These are phyloP conservation scores for Acarapis woodi DNA, from an alignment of 1,140 invertebrate species.

Conservation along the genomic window DNA sequence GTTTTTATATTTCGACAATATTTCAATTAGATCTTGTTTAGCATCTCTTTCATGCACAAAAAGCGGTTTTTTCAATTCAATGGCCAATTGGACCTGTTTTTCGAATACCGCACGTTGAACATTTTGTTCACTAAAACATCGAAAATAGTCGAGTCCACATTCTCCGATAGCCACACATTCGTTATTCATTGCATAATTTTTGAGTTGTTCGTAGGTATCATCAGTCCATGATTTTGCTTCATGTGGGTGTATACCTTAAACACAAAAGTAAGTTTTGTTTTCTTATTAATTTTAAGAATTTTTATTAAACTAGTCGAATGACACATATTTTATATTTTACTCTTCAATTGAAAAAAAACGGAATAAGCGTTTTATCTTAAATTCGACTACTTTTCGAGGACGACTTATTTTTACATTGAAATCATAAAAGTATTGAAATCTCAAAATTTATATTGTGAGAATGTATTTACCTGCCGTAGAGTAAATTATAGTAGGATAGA, in stretches of 20 bases:
- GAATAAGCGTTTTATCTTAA: too few species aligned
- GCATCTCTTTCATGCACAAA: slow-evolving; percentile 72
- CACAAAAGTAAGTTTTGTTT: too few species aligned
- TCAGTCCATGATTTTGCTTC: slow-evolving; percentile 76
- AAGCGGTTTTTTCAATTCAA: slow-evolving; percentile 54
- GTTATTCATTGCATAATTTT: slow-evolving; percentile 36
- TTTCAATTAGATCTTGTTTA: slow-evolving; percentile 36
- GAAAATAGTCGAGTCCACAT: slow-evolving; percentile 75
- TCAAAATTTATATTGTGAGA: not conserved
- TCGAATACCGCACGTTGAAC: slow-evolving; percentile 59
- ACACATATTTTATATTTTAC: not conserved
- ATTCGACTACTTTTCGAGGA: too few species aligned
- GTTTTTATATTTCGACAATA: slow-evolving; percentile 14
- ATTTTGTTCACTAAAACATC: slow-evolving; percentile 65
- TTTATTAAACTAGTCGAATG: slow-evolving; percentile 1
- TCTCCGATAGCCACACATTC: slow-evolving; percentile 80
- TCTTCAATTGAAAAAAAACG: too few species aligned
- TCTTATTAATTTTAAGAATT: too few species aligned
- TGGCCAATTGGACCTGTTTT: slow-evolving; percentile 62
- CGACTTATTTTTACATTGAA: too few species aligned
- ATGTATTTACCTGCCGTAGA: slow-evolving; percentile 51
- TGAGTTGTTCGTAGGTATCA: slow-evolving; percentile 23
- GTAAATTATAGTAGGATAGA: slow-evolving; percentile 27
- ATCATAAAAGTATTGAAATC: slow-evolving; percentile 3
- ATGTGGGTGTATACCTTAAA: slow-evolving; percentile 59